These are phyloP conservation scores for Cydia strobilella DNA, from an alignment of 1,140 invertebrate species.

Conservation along the genomic window DNA sequence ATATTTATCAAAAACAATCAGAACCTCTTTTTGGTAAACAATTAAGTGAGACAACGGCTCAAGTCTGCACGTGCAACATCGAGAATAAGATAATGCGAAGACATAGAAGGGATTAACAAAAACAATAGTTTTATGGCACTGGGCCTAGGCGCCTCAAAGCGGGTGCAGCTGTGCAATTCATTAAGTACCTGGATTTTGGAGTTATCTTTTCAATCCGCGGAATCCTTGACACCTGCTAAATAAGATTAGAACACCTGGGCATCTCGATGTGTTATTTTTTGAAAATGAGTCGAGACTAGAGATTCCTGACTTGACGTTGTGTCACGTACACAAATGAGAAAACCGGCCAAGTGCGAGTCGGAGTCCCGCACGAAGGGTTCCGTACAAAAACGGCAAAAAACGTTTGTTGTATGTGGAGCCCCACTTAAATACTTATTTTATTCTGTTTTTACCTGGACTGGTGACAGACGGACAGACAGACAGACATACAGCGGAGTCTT, in stretches of 20 bases:
- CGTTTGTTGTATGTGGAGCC: too few species aligned
- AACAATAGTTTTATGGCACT: slow-evolving; percentile 21
- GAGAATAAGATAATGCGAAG: neutral
- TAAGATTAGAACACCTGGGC: neutral
- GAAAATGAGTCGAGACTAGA: neutral
- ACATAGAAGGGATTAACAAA: neutral
- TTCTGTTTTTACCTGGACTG: too few species aligned
- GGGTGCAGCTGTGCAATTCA: slow-evolving; percentile 10
- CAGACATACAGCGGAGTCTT: too few species aligned
- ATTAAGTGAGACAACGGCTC: neutral
- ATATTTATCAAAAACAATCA: neutral
- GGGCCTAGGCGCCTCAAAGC: neutral
- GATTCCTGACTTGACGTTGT: neutral
- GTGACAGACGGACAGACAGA: too few species aligned
- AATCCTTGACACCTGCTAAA: neutral
- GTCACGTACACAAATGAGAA: neutral
- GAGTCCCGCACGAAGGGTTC: too few species aligned
- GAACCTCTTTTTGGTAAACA: neutral
- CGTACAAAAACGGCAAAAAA: too few species aligned
- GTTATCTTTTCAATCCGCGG: neutral
- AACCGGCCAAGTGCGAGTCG: too few species aligned
- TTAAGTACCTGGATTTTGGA: neutral
- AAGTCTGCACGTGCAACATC: slow-evolving; percentile 1
- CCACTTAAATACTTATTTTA: too few species aligned
- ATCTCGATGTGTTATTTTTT: neutral